phyloP scores from a whole-genome alignment of 2,797 vertebrate genomes.

The Caiman crocodilus region DNA sequence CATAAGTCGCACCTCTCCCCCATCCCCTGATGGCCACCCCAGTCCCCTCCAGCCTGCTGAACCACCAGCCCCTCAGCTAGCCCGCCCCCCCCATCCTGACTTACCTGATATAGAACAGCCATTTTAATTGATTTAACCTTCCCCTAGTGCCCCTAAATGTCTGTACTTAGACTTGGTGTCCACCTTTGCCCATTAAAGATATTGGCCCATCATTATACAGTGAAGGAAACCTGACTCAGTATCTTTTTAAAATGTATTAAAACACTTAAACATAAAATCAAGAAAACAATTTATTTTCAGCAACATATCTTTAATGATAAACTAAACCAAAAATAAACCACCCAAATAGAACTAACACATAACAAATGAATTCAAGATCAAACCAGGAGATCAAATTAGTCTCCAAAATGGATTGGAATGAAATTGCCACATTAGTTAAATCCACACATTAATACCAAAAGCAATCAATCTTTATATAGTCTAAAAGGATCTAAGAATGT shows the following conservation, averaged over 20 bases:
- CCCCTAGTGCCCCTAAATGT: no score
- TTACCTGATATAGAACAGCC: no score
- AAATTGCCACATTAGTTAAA: background rate
- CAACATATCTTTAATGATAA: background rate
- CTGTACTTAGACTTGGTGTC: no score
- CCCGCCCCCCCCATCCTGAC: no score
- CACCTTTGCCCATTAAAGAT: background rate
- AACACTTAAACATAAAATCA: background rate
- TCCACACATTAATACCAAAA: conserved; percentile 12
- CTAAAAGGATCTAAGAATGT: background rate
- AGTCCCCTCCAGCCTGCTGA: no score
- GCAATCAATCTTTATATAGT: background rate
- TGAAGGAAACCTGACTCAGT: no score
- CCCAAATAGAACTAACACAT: background rate
- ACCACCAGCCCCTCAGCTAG: no score
- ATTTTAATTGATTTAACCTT: no score
- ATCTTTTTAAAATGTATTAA: background rate
- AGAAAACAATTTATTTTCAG: background rate
- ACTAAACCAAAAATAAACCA: conserved; percentile 31
- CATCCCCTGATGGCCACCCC: no score
- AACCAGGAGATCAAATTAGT: background rate
- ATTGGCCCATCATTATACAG: background rate
- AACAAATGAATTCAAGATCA: background rate
- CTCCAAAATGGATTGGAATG: background rate
- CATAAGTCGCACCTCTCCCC: no score